Evolutionary conservation across 2,113 vertebrate genomes (phyloP), one percentile per base, ranked within the genome.

Genomic region (Callithrix jacchus): DNA sequence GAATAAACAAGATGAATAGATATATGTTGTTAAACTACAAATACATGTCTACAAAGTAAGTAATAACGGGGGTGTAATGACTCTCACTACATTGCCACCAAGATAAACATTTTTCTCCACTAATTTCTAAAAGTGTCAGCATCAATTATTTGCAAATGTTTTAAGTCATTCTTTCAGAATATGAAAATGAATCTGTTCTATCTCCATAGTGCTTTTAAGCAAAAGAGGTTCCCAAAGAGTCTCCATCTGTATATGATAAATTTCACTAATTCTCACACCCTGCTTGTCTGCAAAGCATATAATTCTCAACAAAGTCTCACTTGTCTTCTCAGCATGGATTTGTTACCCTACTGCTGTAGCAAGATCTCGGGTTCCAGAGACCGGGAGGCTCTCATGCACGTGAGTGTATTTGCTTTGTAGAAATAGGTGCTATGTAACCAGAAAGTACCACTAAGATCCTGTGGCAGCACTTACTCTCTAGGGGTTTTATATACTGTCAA

Each of bases 251-350:
- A 6, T 47, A 87, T 40, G 49, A 45, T 82, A 90, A 87, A 64
- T 81, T 92, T 81, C 76, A 93, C 79, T 93, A 71, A 97, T 89
- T 97, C 49, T 90, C 93, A 96, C 93, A 96, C 94, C 49, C 80
- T 85, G 74, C 20, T 68, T 45, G 71, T 97, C 86, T 96, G 96
- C 80, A 94, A 94, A 81, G 83, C 79, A 52, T 66, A 68, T 40
- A 54, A 89, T 91, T 96, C 93, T 95, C 96, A 90, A 83, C 35
- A 4, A 89, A 93, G 35, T 81, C 91, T 95, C 96, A 71, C 66
- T 56, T 0, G 0, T 40, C 47, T 86, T 73, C 66, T 84, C 89
- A 84, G 89, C 37, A 70, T 4, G 7, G 45, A 88, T 85, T 88
- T 94, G 66, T 93, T 79, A 89, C 61, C 47, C 27, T 16, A 70